phyloP scores from a whole-genome alignment of 2,113 vertebrate genomes.

The Chloroceryle aenea region DNA sequence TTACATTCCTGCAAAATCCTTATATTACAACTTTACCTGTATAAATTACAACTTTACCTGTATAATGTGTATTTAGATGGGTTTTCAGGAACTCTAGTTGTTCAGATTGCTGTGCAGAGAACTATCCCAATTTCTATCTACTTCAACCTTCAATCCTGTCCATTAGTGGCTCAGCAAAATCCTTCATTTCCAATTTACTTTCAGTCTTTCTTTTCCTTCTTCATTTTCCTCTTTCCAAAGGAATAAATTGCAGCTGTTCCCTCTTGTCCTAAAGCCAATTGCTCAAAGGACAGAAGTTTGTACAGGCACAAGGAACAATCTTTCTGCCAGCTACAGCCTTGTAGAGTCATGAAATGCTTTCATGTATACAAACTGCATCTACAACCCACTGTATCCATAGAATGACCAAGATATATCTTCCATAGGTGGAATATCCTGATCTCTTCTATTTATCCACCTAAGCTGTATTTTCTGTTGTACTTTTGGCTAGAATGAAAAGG shows the following conservation, averaged over 20 bases:
- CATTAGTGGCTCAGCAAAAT: neutral
- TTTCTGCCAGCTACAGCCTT: neutral
- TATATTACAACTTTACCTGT: neutral
- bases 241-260: neutral
- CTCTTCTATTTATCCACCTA: neutral
- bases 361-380: neutral
- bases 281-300: neutral
- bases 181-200: neutral
- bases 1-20: neutral
- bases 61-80: neutral
- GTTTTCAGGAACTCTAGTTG: neutral
- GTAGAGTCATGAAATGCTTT: neutral
- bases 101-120: neutral
- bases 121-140: neutral
- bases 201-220: neutral
- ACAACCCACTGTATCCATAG: neutral
- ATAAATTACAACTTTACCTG: neutral
- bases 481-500: neutral
- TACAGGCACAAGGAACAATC: neutral
- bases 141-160: neutral
- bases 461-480: neutral
- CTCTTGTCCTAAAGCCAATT: slow-evolving; percentile 8
- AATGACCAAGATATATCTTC: neutral
- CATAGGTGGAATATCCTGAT: neutral
- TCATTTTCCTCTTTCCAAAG: neutral